Evolutionary conservation across 2,797 vertebrate genomes (phyloP), one percentile per base, ranked within the genome.

Genomic region (Rhinatrema bivittatum): DNA sequence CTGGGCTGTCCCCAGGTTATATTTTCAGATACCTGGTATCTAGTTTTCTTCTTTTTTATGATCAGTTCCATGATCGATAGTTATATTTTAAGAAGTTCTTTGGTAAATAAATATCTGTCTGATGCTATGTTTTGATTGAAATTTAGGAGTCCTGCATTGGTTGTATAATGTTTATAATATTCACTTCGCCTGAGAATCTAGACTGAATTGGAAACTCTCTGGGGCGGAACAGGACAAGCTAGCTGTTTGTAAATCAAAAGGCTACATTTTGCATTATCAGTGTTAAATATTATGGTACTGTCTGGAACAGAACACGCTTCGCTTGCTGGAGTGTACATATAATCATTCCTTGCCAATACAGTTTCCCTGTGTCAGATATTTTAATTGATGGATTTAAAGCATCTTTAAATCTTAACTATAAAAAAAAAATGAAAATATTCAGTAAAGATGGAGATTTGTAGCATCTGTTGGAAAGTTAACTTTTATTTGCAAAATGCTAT

Each of bases 1-100:
- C 86, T 91, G 90, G 88, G 87, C 60, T 69, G 47, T 62, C 80
- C n/a, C 88, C 89, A 88, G 83, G 89, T 93, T 71, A 77, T 81
- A 58, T 70, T 74, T 88, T 81, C 85, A 83, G 93, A 96, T 97
- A 94, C 91, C 69, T 91, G 70, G 91, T 96, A 91, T 98, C 93
- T 82, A 74, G 48, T 69, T 59, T 50, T 59, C 60, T 65, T 75
- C 68, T 35, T 32, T 69, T 61, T 85, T 85, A 90, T 31, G 95
- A 97, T 98, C 95, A 98, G 94, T 98, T 98, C 55, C 87, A 97
- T 97, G 95, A 97, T 98, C 94, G 68, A 13, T 75, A 62, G 56
- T 81, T 50, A 79, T 73, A 69, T 76, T 76, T 63, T 49, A 74
- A 66, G 65, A 50, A 68, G 62, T 74, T 64, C 65, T 79, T 76